phyloP scores from a whole-genome alignment of 2,113 vertebrate genomes.

The Trematocara unimaculatum region DNA sequence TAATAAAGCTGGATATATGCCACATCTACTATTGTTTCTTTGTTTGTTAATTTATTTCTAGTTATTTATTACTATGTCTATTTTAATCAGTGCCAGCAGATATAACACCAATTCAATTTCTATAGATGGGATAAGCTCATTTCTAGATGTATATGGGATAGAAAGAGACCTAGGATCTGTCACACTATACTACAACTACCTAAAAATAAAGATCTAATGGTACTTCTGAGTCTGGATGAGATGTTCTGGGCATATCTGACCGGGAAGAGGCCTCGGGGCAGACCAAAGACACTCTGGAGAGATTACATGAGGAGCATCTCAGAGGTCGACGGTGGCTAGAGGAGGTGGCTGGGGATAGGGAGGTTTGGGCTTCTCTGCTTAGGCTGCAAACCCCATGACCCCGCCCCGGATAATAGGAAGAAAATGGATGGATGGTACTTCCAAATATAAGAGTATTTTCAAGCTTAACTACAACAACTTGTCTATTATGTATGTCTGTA shows the following conservation, averaged over 20 bases:
- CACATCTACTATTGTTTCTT: neutral
- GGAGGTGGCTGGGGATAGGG: neutral
- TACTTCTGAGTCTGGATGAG: neutral
- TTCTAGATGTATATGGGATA: neutral
- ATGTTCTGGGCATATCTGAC: neutral
- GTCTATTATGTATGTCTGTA: neutral
- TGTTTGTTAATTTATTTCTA: neutral
- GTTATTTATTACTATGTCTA: neutral
- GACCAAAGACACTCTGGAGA: neutral
- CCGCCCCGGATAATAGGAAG: neutral
- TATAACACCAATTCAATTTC: neutral
- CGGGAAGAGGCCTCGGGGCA: accelerated
- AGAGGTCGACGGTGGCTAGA: neutral
- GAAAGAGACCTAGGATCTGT: neutral
- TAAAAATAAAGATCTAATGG: neutral
- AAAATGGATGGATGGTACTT: neutral
- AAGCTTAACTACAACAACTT: neutral
- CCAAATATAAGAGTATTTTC: neutral
- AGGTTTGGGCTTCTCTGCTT: neutral
- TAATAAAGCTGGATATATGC: neutral
- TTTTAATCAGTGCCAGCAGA: neutral
- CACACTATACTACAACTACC: neutral
- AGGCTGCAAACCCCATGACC: neutral
- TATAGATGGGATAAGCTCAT: neutral
- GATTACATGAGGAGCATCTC: neutral